These are phyloP conservation scores for Anoplolepis gracilipes DNA, from an alignment of 1,140 invertebrate species.

Conservation along the genomic window DNA sequence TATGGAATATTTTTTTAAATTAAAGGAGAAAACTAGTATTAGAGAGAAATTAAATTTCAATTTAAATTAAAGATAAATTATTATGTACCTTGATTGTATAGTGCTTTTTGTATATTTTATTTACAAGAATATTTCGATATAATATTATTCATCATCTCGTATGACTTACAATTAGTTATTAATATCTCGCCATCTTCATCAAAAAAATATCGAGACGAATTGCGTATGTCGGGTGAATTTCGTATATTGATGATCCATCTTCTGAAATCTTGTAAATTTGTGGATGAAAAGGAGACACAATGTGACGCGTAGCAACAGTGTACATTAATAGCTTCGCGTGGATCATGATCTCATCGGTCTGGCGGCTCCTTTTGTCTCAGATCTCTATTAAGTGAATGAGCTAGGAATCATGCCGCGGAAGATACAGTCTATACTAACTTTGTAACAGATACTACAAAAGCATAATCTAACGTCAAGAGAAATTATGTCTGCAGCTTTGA, in stretches of 20 bases:
- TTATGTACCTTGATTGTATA: too few species aligned
- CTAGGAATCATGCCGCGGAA: background rate
- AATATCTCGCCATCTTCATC: background rate
- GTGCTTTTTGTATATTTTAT: background rate
- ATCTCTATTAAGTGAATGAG: slow-evolving; percentile 39
- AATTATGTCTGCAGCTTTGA: background rate
- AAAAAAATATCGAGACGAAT: background rate
- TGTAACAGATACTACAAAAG: slow-evolving; percentile 34
- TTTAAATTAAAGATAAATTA: too few species aligned
- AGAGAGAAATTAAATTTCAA: too few species aligned
- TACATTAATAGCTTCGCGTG: slow-evolving; percentile 23
- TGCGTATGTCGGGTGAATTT: background rate
- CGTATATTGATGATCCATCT: background rate
- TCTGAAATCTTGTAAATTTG: background rate
- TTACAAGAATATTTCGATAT: background rate
- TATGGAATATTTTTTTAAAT: slow-evolving; percentile 10
- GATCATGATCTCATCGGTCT: slow-evolving; percentile 43
- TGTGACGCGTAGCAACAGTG: background rate
- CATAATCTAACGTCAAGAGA: slow-evolving; percentile 19
- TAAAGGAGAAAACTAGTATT: background rate
- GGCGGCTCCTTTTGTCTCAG: slow-evolving; percentile 27
- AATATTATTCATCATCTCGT: background rate
- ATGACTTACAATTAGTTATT: background rate
- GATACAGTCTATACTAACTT: slow-evolving; percentile 46
- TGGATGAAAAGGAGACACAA: slow-evolving; percentile 15